These are phyloP conservation scores for Zhuqinia jingwanae DNA, from an alignment of 2,888 invertebrate genomes.

Conservation along the genomic window DNA sequence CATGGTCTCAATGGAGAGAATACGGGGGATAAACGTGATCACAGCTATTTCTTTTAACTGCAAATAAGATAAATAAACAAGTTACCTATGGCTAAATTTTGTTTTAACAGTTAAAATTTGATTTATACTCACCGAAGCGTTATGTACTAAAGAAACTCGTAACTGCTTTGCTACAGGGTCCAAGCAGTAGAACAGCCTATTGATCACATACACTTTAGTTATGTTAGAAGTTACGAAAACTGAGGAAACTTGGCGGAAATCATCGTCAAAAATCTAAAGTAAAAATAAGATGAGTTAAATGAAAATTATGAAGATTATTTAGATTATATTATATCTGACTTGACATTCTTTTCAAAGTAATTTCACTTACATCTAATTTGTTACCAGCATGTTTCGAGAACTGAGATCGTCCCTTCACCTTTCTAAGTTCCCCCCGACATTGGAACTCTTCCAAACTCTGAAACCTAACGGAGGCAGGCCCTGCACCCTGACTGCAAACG, in stretches of 20 bases:
- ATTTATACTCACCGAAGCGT: constrained; percentile 71
- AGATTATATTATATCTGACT: too few species aligned
- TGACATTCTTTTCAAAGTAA: too few species aligned
- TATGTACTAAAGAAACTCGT: constrained; percentile 73
- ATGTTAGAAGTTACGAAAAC: constrained; percentile 75
- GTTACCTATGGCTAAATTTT: not conserved
- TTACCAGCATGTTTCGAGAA: constrained; percentile 75
- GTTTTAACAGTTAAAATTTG: not conserved
- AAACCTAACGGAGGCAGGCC: constrained; percentile 72
- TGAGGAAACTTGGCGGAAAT: constrained; percentile 78
- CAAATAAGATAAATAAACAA: not conserved
- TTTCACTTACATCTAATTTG: constrained; percentile 78
- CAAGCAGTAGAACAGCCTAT: constrained; percentile 77
- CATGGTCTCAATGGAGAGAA: constrained; percentile 75
- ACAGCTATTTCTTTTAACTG: constrained; percentile 77
- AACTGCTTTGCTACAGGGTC: constrained; percentile 74
- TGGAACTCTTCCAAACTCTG: constrained; percentile 75
- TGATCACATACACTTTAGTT: constrained; percentile 74
- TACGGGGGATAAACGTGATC: constrained; percentile 70
- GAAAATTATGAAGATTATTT: too few species aligned
- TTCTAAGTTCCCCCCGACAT: constrained; percentile 75
- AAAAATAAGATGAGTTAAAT: not conserved
- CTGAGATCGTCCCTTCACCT: constrained; percentile 75
- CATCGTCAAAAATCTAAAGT: constrained; percentile 77
- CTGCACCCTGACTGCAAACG: constrained; percentile 52